Percentiles rank a stretch among this genome's conserved stretches.
phyloP scores from a whole-genome alignment of 2,888 invertebrate species.

The Noctuana brunneofusca region DNA sequence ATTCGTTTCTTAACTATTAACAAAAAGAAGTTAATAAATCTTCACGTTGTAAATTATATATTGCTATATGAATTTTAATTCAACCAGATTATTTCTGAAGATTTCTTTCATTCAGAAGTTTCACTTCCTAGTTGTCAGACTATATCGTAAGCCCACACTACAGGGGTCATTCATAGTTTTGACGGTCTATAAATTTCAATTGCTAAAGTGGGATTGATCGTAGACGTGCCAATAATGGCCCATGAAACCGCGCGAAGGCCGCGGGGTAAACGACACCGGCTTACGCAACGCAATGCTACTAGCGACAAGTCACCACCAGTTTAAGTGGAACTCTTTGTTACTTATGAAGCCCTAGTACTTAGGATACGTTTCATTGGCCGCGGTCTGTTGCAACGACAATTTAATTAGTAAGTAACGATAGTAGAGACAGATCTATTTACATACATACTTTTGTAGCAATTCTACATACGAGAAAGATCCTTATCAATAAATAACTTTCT shows the following conservation, averaged over 20 bases:
- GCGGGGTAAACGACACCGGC: slow-evolving; percentile 73
- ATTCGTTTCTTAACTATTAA: too few species aligned
- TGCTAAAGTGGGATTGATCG: slow-evolving; percentile 45
- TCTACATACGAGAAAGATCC: not conserved
- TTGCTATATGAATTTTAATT: too few species aligned
- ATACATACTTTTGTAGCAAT: not conserved
- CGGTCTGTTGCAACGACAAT: slow-evolving; percentile 34
- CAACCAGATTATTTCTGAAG: too few species aligned
- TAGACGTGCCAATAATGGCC: slow-evolving; percentile 47
- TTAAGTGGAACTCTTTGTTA: slow-evolving; percentile 39
- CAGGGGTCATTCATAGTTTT: slow-evolving; percentile 26
- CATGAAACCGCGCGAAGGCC: slow-evolving; percentile 68
- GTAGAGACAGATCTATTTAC: not conserved
- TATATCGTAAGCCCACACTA: not conserved
- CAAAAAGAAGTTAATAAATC: too few species aligned
- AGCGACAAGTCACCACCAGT: slow-evolving; percentile 44
- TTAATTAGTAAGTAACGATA: slow-evolving; percentile 35
- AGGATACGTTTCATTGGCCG: slow-evolving; percentile 16
- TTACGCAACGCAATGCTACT: slow-evolving; percentile 61
- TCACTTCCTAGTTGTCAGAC: not conserved
- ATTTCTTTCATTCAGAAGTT: not conserved
- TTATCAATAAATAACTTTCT: not conserved
- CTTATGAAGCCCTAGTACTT: slow-evolving; percentile 35
- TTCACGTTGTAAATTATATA: too few species aligned
- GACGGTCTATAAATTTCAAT: slow-evolving; percentile 39